Evolutionary conservation across 2,797 vertebrate genomes (phyloP), one percentile per base, ranked within the genome.

Genomic region (Aeoliscus strigatus): DNA sequence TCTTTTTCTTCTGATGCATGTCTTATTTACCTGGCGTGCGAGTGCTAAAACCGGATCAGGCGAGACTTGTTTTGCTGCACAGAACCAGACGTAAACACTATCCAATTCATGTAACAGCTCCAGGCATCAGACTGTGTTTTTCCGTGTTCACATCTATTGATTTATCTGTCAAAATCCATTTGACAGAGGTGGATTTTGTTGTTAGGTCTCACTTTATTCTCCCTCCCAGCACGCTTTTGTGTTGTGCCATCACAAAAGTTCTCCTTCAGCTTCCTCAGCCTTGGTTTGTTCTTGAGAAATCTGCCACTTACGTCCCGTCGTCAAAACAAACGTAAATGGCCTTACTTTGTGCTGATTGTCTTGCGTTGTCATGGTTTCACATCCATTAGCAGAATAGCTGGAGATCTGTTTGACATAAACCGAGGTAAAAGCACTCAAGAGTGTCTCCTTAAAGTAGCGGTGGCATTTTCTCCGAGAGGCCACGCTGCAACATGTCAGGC

Each of bases 371-470:
- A 85, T 83, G 80, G 82, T 71, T 80, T 74, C 80, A 60, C 70
- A 66, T 74, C 79, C 79, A 85, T 86, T 86, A 86, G 73, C 32
- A 29, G 77, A 73, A 69, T 73, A 53, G 77, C 65, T 57, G 26
- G 36, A 73, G 74, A 77, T 79, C 72, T 79, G 71, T 79, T 81
- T 83, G 84, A 83, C 80, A 83, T 75, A 81, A 81, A 70, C 70
- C 43, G 73, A 75, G 59, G 77, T 78, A 70, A 77, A 76, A 77
- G 77, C 73, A 79, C 70, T 81, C 66, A 60, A 12, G 72, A 75
- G 78, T 75, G 70, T 80, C 72, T 71, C 62, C 54, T 72, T 71
- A 73, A 81, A 80, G 70, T 54, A 71, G 73, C 54, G 27, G 49
- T 57, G 75, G 44, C 64, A 60, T 74, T 60, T 50, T 60, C 60